These are phyloP conservation scores for Apodemus speciosus DNA, from an alignment of 2,113 vertebrate genomes.

Conservation along the genomic window DNA sequence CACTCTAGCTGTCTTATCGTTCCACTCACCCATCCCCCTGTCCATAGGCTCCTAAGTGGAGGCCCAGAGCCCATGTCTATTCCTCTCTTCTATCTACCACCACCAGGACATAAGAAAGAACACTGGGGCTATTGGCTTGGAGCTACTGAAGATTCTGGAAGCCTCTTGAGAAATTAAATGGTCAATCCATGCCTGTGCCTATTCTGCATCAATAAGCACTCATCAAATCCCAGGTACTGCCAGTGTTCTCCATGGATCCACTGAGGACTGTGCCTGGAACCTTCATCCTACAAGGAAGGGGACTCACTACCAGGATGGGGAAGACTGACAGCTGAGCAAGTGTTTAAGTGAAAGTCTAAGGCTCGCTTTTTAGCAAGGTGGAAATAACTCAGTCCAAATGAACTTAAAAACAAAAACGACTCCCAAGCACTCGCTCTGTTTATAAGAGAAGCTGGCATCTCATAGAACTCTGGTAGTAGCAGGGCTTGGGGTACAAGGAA, in stretches of 20 bases:
- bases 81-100: background rate
- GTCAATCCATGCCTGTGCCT: background rate
- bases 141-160: background rate
- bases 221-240: background rate
- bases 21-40: background rate
- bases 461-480: background rate
- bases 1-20: background rate
- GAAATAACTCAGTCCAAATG: background rate
- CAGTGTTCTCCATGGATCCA: background rate
- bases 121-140: background rate
- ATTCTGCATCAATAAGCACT: background rate
- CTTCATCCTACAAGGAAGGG: background rate
- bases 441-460: background rate
- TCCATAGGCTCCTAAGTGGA: background rate
- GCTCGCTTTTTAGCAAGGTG: background rate
- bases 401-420: slow-evolving; percentile 33
- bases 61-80: background rate
- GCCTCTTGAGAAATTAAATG: background rate
- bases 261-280: background rate
- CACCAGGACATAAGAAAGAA: background rate
- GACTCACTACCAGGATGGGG: background rate
- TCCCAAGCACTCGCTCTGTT: background rate
- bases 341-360: background rate
- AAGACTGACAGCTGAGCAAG: background rate
- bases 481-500: background rate